Conservation (phyloP, 2,797 vertebrate genomes). For the Prionace glauca region DNA sequence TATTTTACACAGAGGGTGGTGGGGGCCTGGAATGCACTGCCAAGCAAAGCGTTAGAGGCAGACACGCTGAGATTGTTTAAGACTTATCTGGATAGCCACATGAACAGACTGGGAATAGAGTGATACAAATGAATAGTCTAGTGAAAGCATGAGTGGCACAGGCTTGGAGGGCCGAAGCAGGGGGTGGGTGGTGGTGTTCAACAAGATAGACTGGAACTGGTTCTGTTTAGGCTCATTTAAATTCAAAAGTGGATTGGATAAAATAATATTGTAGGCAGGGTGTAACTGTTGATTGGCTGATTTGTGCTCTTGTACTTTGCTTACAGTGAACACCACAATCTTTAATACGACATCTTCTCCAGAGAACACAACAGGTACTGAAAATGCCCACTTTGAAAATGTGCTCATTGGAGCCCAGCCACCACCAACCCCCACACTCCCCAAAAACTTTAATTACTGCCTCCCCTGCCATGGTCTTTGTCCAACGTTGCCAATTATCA, state of each 20-base stretch:
- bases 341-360: not conserved
- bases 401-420: not conserved
- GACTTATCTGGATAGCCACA: no score
- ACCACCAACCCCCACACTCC: no score
- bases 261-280: not conserved
- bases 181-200: not conserved
- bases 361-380: slow-evolving; percentile 18
- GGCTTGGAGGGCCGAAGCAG: no score
- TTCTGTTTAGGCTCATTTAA: not conserved
- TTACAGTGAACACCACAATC: not conserved
- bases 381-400: not conserved
- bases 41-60: no score
- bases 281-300: not conserved
- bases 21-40: no score
- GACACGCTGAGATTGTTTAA: no score
- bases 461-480: not conserved
- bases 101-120: no score
- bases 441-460: not conserved
- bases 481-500: not conserved
- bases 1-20: no score
- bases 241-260: not conserved
- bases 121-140: no score
- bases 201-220: not conserved
- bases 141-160: no score
- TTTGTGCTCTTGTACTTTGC: not conserved